Conservation (phyloP, 2,888 invertebrate species). For the Agrotis puta region DNA sequence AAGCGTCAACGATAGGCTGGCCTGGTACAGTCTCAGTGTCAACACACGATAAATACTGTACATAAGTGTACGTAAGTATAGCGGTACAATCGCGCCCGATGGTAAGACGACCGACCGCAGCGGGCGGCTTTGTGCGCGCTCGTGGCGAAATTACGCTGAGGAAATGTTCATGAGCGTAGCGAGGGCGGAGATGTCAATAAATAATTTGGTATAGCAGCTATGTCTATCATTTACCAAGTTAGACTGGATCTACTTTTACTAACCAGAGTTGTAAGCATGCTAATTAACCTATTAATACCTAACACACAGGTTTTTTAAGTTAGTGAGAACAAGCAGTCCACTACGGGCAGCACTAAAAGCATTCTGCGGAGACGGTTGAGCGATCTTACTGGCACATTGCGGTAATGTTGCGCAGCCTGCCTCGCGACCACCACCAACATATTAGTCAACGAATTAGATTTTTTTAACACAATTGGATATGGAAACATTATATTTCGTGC, state of each 20-base stretch:
- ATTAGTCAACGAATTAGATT: no score
- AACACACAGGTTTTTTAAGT: no score
- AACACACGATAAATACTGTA: slow-evolving; percentile 68
- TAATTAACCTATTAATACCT: background rate
- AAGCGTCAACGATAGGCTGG: slow-evolving; percentile 33
- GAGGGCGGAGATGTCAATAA: slow-evolving; percentile 33
- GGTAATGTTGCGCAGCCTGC: no score
- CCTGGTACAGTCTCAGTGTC: slow-evolving; percentile 54
- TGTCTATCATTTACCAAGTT: background rate
- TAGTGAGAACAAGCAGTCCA: no score
- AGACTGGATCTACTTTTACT: background rate
- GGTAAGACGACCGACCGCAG: slow-evolving; percentile 89
- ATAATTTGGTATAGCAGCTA: background rate
- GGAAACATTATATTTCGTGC: no score
- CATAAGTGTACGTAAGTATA: slow-evolving; percentile 68
- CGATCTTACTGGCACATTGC: no score
- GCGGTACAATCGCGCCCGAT: slow-evolving; percentile 80
- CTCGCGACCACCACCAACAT: no score
- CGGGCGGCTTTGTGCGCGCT: slow-evolving; percentile 88
- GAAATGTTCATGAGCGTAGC: slow-evolving; percentile 64
- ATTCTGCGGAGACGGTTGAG: no score
- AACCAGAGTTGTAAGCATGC: background rate
- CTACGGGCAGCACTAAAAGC: no score
- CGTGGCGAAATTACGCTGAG: slow-evolving; percentile 77
- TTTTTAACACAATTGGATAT: no score